phyloP scores from a whole-genome alignment of 2,888 invertebrate genomes.

The Eurytoma adleriae region DNA sequence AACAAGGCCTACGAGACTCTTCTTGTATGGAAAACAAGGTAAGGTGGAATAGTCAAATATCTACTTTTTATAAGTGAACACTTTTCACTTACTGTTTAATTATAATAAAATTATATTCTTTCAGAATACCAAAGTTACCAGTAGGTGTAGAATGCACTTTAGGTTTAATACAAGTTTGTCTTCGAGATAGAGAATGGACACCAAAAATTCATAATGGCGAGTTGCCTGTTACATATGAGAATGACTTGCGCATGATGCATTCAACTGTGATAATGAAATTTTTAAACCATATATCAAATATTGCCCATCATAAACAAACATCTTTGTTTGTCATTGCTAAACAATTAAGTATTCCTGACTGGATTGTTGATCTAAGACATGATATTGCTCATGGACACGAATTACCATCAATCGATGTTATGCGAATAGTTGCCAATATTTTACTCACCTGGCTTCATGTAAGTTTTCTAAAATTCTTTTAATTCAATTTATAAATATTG shows the following conservation, averaged over 20 bases:
- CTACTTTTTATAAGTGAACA: not conserved
- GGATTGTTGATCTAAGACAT: slow-evolving; percentile 88
- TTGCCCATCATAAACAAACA: slow-evolving; percentile 77
- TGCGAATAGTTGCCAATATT: slow-evolving; percentile 81
- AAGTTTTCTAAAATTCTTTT: slow-evolving; percentile 55
- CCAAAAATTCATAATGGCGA: slow-evolving; percentile 66
- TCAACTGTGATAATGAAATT: slow-evolving; percentile 83
- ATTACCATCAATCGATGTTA: slow-evolving; percentile 81
- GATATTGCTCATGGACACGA: slow-evolving; percentile 85
- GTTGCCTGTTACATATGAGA: slow-evolving; percentile 71
- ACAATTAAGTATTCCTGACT: slow-evolving; percentile 84
- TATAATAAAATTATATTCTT: slow-evolving; percentile 17
- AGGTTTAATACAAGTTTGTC: slow-evolving; percentile 69
- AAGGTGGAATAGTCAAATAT: slow-evolving; percentile 10
- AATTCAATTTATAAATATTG: not conserved
- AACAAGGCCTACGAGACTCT: slow-evolving; percentile 67
- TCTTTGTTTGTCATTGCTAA: slow-evolving; percentile 80
- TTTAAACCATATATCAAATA: slow-evolving; percentile 81
- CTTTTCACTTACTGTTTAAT: not conserved
- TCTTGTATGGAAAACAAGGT: slow-evolving; percentile 73
- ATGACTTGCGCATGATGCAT: slow-evolving; percentile 79
- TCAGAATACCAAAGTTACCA: slow-evolving; percentile 69
- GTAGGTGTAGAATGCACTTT: slow-evolving; percentile 72
- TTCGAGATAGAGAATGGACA: slow-evolving; percentile 70
- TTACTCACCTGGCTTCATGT: slow-evolving; percentile 84